phyloP scores from a whole-genome alignment of 1,140 invertebrate species.

The Coenobita brevimanus region DNA sequence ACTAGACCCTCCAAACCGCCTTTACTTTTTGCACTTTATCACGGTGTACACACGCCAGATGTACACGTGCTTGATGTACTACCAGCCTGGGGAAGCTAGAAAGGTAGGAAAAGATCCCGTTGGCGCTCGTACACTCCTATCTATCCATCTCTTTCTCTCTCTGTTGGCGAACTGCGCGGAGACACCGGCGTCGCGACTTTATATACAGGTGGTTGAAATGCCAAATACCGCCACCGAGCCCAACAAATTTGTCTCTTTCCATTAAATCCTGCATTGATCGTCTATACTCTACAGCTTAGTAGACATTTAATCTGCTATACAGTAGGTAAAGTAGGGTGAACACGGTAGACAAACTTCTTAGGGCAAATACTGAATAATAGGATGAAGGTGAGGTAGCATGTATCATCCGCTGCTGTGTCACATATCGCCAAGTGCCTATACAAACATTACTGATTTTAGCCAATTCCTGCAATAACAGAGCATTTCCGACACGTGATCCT shows the following conservation, averaged over 20 bases:
- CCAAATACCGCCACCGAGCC: constrained; percentile 9
- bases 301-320: no score
- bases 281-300: background rate
- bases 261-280: background rate
- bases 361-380: no score
- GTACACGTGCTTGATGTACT: constrained; percentile 47
- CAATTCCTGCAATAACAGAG: no score
- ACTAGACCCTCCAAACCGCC: constrained; percentile 60
- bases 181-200: background rate
- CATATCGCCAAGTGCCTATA: no score
- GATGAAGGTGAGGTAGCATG: no score
- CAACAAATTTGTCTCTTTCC: background rate
- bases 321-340: no score
- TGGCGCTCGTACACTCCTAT: constrained; percentile 61
- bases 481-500: no score
- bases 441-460: no score
- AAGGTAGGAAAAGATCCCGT: constrained; percentile 55
- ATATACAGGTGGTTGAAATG: constrained; percentile 38
- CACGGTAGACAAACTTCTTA: no score
- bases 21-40: constrained; percentile 44
- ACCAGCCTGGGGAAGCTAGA: constrained; percentile 64
- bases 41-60: constrained; percentile 39
- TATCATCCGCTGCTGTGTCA: no score
- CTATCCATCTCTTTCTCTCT: constrained; percentile 68
- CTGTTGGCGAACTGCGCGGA: constrained; percentile 65